These are phyloP conservation scores for Teleopsis dalmanni DNA, from an alignment of 1,140 invertebrate species.

Conservation along the genomic window DNA sequence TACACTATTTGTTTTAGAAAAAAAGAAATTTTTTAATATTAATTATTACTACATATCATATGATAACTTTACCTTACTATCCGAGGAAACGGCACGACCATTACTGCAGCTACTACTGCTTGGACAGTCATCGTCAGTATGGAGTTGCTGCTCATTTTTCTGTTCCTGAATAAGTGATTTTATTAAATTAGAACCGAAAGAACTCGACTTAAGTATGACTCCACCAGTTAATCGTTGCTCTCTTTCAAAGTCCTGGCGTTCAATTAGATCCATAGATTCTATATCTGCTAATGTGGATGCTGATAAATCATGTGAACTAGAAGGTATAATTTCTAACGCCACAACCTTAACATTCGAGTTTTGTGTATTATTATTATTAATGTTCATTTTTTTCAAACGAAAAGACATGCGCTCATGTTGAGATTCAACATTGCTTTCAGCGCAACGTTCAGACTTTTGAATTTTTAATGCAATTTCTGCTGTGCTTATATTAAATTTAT, in stretches of 20 bases:
- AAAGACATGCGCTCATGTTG: slow-evolving; percentile 35
- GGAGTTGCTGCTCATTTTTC: background rate
- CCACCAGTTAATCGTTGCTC: slow-evolving; percentile 39
- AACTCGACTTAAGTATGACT: slow-evolving; percentile 31
- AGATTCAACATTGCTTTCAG: slow-evolving; percentile 3
- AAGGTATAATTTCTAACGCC: slow-evolving; percentile 1
- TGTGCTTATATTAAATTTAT: too few relatives aligned
- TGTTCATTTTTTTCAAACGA: slow-evolving; percentile 37
- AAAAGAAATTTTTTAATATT: background rate
- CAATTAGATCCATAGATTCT: slow-evolving; percentile 40
- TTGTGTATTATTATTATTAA: slow-evolving; percentile 17
- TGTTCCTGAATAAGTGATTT: slow-evolving; percentile 10
- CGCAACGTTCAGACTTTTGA: too few relatives aligned
- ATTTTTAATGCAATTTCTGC: too few relatives aligned
- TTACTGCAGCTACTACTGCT: slow-evolving; percentile 10
- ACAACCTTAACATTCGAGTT: background rate
- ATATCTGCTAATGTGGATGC: slow-evolving; percentile 25
- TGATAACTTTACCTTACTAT: slow-evolving; percentile 42
- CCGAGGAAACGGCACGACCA: slow-evolving; percentile 33
- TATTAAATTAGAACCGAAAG: too few relatives aligned
- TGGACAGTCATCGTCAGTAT: slow-evolving; percentile 29
- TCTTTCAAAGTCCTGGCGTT: slow-evolving; percentile 39
- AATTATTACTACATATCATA: too few relatives aligned
- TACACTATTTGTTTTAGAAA: slow-evolving; percentile 19
- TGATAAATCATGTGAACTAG: slow-evolving; percentile 12